A percentile compares a stretch with the other conserved stretches of the same genome.
phyloP scores from a whole-genome alignment of 2,113 vertebrate species.

The Crotophaga sulcirostris region DNA sequence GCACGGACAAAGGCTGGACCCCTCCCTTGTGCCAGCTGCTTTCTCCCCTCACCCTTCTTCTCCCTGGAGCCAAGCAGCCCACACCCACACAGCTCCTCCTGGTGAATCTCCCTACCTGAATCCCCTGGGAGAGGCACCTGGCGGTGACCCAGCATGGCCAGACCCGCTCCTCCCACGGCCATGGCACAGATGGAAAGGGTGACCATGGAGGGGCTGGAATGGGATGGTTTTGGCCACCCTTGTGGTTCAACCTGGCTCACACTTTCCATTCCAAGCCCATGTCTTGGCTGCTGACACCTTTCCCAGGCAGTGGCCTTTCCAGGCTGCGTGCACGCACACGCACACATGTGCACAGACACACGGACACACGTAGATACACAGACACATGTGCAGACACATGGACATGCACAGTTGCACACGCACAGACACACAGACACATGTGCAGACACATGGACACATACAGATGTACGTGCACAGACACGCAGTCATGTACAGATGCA shows the following conservation, averaged over 20 bases:
- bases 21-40: background rate
- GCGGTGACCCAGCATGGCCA: rapidly evolving
- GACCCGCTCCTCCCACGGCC: rapidly evolving
- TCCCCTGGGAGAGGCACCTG: rapidly evolving
- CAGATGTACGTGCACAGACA: no score
- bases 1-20: background rate
- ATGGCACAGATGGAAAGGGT: background rate
- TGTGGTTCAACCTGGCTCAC: background rate
- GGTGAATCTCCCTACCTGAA: background rate
- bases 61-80: background rate
- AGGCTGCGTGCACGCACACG: rapidly evolving
- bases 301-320: background rate
- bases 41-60: background rate
- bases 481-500: no score
- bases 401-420: no score
- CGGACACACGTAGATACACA: background rate
- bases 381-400: background rate
- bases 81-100: rapidly evolving
- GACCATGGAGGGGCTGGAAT: background rate
- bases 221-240: background rate
- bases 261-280: background rate
- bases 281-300: conserved; percentile 26
- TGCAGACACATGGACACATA: no score
- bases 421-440: background rate
- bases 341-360: background rate